Conservation (phyloP, 2,888 invertebrate genomes). For the Holacanthella duospinosa region DNA sequence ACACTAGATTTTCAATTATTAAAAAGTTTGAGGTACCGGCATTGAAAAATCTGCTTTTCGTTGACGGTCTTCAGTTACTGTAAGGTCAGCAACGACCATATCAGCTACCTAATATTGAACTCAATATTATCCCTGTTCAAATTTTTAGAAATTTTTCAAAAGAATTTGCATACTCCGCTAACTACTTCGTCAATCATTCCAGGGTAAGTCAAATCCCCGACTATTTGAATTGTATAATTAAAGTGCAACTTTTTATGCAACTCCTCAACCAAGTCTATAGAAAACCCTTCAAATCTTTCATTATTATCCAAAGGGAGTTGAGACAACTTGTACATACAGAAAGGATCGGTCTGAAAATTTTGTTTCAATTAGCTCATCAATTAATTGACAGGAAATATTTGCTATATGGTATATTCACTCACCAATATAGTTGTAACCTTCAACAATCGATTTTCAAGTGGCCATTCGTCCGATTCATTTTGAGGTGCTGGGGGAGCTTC, state of each 20-base stretch:
- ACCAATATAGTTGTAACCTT: constrained; percentile 80
- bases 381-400: no score
- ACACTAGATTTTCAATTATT: no score
- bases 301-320: constrained; percentile 18
- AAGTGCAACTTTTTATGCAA: constrained; percentile 64
- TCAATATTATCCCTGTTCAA: no score
- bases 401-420: no score
- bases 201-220: constrained; percentile 85
- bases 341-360: constrained; percentile 20
- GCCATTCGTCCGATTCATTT: not conserved
- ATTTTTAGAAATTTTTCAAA: no score
- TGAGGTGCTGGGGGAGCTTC: not conserved
- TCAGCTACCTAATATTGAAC: no score
- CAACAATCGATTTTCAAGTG: constrained; percentile 42
- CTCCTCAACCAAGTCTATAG: constrained; percentile 46
- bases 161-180: no score
- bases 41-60: constrained; percentile 92
- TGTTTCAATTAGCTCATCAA: no score
- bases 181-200: constrained; percentile 86
- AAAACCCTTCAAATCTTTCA: constrained; percentile 43
- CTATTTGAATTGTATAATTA: constrained; percentile 74
- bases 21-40: no score
- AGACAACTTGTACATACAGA: constrained; percentile 24
- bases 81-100: constrained; percentile 89
- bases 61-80: constrained; percentile 91